These are phyloP conservation scores for Coregonus sp. DNA, from an alignment of 2,797 vertebrate species.

Conservation along the genomic window DNA sequence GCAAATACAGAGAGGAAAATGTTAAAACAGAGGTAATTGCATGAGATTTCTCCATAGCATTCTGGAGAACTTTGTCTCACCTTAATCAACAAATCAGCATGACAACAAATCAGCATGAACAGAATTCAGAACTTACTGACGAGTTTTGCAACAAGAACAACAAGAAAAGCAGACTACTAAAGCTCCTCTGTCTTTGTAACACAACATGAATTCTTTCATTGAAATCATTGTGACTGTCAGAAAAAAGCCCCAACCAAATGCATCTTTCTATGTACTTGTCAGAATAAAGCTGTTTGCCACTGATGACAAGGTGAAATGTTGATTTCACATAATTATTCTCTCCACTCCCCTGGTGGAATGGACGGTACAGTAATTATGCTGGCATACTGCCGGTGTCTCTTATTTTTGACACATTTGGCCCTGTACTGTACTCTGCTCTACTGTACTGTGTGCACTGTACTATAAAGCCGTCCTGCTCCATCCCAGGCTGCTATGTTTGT, in stretches of 20 bases:
- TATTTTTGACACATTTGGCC: constrained; percentile 27
- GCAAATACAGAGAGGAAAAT: constrained; percentile 55
- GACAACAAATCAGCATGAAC: constrained; percentile 51
- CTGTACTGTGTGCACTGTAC: not conserved
- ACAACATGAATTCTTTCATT: constrained; percentile 22
- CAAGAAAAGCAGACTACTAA: too few species aligned
- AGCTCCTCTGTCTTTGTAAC: not conserved
- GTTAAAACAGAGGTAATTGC: constrained; percentile 63
- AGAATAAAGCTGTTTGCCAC: constrained; percentile 42
- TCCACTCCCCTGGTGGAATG: constrained; percentile 40
- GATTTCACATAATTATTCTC: constrained; percentile 57
- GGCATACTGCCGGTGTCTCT: constrained; percentile 51
- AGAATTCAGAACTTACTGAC: constrained; percentile 45
- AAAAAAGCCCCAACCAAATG: constrained; percentile 12
- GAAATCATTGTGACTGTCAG: not conserved
- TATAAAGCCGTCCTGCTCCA: constrained; percentile 29
- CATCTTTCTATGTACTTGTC: constrained; percentile 8
- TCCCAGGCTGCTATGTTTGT: constrained; percentile 42
- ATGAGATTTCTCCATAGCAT: constrained; percentile 36
- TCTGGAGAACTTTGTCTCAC: constrained; percentile 36
- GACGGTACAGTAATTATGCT: constrained; percentile 59
- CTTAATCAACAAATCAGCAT: constrained; percentile 44
- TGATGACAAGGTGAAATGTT: constrained; percentile 61
- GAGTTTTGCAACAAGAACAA: not conserved
- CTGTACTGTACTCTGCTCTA: constrained; percentile 9